phyloP scores from a whole-genome alignment of 1,140 invertebrate genomes.

The Camponotus vicinus region DNA sequence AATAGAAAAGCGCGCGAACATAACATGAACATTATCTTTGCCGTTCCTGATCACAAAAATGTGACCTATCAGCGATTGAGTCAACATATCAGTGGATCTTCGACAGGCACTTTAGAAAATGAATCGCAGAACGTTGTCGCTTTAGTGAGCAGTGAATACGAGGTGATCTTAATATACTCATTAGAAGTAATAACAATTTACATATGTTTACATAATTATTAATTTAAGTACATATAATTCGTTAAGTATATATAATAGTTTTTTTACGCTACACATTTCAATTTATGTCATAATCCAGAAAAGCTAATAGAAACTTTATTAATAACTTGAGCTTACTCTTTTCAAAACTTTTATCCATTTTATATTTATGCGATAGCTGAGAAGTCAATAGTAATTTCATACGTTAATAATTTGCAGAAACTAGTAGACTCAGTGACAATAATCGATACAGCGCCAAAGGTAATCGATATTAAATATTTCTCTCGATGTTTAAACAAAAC shows the following conservation, averaged over 20 bases:
- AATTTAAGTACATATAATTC: neutral
- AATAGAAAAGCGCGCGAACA: constrained; percentile 88
- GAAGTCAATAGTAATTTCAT: neutral
- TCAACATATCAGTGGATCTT: constrained; percentile 88
- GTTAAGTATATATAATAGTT: neutral
- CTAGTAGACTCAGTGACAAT: constrained; percentile 86
- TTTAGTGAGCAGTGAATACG: constrained; percentile 91
- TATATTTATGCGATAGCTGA: neutral
- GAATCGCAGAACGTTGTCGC: constrained; percentile 92
- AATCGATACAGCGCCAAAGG: constrained; percentile 87
- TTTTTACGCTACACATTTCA: neutral
- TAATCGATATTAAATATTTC: constrained; percentile 88
- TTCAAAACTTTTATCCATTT: neutral
- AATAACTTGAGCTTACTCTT: neutral
- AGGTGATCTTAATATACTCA: constrained; percentile 83
- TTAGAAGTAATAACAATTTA: constrained; percentile 3
- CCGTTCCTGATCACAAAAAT: constrained; percentile 83
- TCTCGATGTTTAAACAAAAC: constrained; percentile 88
- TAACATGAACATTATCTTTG: constrained; percentile 92
- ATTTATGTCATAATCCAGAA: neutral
- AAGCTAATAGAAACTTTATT: constrained; percentile 14
- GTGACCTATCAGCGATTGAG: constrained; percentile 89
- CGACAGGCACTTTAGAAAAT: constrained; percentile 89
- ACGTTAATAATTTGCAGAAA: constrained; percentile 78
- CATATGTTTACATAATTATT: neutral